These are phyloP conservation scores for Portevinia maculata DNA, from an alignment of 2,888 invertebrate species.

Conservation along the genomic window DNA sequence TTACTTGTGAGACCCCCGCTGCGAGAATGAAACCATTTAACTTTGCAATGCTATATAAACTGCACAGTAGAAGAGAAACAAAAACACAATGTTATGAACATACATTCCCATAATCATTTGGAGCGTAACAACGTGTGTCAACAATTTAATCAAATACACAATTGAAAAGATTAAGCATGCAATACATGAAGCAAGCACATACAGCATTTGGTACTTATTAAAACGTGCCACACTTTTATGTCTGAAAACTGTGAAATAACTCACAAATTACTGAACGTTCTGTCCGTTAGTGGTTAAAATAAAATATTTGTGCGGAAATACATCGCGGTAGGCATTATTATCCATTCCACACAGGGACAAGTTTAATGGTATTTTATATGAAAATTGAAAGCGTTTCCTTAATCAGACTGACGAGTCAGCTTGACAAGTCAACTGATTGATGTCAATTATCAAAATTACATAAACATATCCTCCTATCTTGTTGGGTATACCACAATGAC, in stretches of 20 bases:
- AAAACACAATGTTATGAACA: background rate
- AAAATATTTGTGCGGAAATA: constrained; percentile 4
- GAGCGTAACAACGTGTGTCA: background rate
- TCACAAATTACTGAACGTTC: background rate
- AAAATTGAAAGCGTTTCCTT: constrained; percentile 8
- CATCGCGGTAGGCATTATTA: background rate
- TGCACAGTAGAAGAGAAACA: too few species aligned
- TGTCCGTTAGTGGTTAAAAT: constrained; percentile 3
- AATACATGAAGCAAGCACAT: constrained; percentile 17
- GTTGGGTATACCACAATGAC: too few species aligned
- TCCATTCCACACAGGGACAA: constrained; percentile 15
- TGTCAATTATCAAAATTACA: background rate
- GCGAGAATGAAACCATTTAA: too few species aligned
- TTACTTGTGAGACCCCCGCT: too few species aligned
- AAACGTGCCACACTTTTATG: constrained; percentile 42
- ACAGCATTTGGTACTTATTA: constrained; percentile 8
- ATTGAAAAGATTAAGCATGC: constrained; percentile 33
- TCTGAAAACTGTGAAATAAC: constrained; percentile 10
- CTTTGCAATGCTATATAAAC: too few species aligned
- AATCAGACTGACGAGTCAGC: constrained; percentile 1
- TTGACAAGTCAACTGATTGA: background rate
- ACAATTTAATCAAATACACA: constrained; percentile 24
- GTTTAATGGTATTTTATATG: constrained; percentile 24
- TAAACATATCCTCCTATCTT: too few species aligned
- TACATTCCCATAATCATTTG: background rate